A percentile compares a stretch with the other conserved stretches of the same genome.
Conservation (phyloP, 2,797 vertebrate genomes). For the Aldrovandia affinis region DNA sequence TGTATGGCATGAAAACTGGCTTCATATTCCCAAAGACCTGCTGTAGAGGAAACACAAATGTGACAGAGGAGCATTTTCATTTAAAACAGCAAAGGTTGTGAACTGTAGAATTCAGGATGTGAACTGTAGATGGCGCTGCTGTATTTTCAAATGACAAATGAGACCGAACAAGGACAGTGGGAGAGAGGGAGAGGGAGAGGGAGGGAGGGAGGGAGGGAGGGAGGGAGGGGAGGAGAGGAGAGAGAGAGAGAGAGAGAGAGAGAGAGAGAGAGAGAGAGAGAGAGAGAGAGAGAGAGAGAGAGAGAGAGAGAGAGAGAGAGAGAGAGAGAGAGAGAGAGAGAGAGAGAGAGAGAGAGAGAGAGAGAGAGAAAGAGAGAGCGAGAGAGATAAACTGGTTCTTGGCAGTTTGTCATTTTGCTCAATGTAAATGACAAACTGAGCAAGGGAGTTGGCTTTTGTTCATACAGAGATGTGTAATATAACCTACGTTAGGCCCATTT, state of each 20-base stretch:
- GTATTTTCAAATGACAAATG: slow-evolving; percentile 10
- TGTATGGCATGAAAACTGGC: slow-evolving; percentile 29
- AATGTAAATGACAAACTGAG: slow-evolving; percentile 2
- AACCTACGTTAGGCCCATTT: slow-evolving; percentile 4
- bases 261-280: slow-evolving; percentile 5
- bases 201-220: background rate
- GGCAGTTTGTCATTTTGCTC: slow-evolving; percentile 5
- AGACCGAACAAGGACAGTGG: background rate
- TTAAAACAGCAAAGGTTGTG: slow-evolving; percentile 12
- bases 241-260: background rate
- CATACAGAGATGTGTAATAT: background rate
- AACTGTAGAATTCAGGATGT: slow-evolving; percentile 22
- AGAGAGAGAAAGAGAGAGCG: too few relatives aligned
- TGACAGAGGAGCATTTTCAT: slow-evolving; percentile 11
- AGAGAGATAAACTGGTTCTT: too few relatives aligned
- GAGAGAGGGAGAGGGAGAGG: background rate
- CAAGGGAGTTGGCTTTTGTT: background rate
- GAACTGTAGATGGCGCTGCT: slow-evolving; percentile 27
- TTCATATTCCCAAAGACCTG: slow-evolving; percentile 16
- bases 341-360: background rate
- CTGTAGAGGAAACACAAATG: slow-evolving; percentile 5
- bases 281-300: slow-evolving; percentile 7
- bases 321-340: background rate
- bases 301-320: background rate
- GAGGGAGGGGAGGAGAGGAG: background rate